phyloP scores from a whole-genome alignment of 2,113 vertebrate genomes.

The Scopus umbretta region DNA sequence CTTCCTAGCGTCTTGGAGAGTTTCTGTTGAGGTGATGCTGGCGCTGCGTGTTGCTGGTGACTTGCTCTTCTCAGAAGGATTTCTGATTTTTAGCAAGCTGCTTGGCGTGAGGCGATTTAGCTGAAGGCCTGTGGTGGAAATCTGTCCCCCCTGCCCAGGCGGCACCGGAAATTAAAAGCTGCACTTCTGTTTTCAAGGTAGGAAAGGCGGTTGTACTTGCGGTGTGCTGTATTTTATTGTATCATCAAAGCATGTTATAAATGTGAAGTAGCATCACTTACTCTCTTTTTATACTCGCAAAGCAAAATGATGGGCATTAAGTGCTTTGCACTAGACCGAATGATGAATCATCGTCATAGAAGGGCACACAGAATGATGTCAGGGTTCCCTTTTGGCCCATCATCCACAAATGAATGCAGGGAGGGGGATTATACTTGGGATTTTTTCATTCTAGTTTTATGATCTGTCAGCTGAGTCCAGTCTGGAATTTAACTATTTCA shows the following conservation, averaged over 20 bases:
- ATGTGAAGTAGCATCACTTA: neutral
- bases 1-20: neutral
- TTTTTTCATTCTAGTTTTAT: constrained; percentile 6
- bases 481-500: neutral
- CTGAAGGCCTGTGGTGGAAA: neutral
- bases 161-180: neutral
- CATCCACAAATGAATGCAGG: neutral
- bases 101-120: neutral
- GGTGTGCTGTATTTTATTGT: neutral
- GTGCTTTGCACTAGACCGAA: neutral
- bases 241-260: neutral
- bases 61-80: neutral
- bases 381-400: neutral
- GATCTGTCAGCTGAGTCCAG: neutral
- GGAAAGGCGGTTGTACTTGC: neutral
- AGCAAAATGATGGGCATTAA: neutral
- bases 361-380: neutral
- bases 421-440: neutral
- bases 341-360: neutral
- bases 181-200: neutral
- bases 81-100: neutral
- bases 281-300: neutral
- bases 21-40: neutral
- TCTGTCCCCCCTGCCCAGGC: neutral
- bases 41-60: rapidly evolving